A percentile compares a stretch with the other conserved stretches of the same genome.
Conservation (phyloP, 2,113 vertebrate species). For the Atlantisia rogersi region DNA sequence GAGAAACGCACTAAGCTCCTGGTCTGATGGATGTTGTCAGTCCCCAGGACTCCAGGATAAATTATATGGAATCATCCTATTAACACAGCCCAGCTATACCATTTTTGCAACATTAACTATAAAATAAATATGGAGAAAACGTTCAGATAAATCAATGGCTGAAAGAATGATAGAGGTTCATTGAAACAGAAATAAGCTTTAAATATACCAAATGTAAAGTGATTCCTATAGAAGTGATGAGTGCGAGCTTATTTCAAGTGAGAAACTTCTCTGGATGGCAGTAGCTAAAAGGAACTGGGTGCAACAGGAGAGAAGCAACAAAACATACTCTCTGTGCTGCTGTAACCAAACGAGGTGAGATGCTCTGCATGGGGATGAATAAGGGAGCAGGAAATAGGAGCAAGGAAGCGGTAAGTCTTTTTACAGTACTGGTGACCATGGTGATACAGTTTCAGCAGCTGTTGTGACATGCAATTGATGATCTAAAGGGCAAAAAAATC, state of each 20-base stretch:
- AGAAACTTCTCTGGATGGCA: neutral
- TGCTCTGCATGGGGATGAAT: neutral
- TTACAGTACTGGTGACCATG: neutral
- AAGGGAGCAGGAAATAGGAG: neutral
- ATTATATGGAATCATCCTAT: neutral
- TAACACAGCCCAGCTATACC: neutral
- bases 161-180: neutral
- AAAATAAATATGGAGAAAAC: neutral
- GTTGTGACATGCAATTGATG: too few species aligned
- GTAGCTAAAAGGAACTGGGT: neutral
- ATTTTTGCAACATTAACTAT: neutral
- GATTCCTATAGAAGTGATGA: neutral
- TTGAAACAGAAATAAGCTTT: constrained; percentile 10
- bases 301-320: neutral
- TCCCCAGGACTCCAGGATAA: neutral
- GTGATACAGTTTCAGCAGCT: neutral
- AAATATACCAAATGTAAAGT: neutral
- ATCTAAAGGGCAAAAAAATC: neutral
- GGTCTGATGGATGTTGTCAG: neutral
- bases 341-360: neutral
- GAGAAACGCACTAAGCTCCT: neutral
- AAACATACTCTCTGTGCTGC: neutral
- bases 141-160: neutral
- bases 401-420: neutral
- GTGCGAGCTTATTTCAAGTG: neutral